Evolutionary conservation across 1,140 invertebrate species (phyloP), one percentile per base, ranked within the genome.

Genomic region (Cydia fagiglandana): DNA sequence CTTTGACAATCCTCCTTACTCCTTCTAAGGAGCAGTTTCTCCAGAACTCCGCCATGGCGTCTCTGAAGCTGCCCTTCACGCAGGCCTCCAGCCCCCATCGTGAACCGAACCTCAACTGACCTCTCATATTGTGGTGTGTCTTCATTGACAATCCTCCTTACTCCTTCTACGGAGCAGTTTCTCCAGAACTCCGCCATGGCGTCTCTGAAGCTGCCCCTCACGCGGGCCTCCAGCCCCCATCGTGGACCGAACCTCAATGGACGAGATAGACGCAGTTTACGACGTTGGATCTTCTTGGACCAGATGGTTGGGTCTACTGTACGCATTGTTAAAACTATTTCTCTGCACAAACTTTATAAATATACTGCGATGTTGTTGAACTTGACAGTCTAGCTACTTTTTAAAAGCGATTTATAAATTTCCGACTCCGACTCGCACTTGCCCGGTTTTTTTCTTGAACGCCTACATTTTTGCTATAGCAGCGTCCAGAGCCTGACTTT

Each of bases 221-320:
- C 53, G 1, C 80, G 75, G 1, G 34, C 73, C 68, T 88, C 86
- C 9, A 81, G 56, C 64, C 66, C 61, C 28, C 38, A 68, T 45
- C 13, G 64, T 68, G 66, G 73, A 20, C 77, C 78, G 70, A 77
- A 79, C 15, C 64, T 66, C 20, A 75, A 38, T 34, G 66, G 73
- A 12, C 73, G 61, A 10, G 73, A 17, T n/a, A 75, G 70, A 38
- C 76, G 45, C 10, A 80, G 15, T 9, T 7, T 15, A 1, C 78
- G 75, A 17, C 70, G 74, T 17, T 76, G 77, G 0, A 75, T 12
- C 24, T 47, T 79, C 12, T 34, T 73, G 2, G 38, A 78, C 86
- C 84, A 86, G 5, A 53, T 4, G 15, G 77, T 75, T 0, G 86
- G 85, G 61, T 88, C 84, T 17, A 84, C 79, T 15, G 86, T 88